phyloP scores from a whole-genome alignment of 2,797 vertebrate species.

The Orientallactaga sibirica region DNA sequence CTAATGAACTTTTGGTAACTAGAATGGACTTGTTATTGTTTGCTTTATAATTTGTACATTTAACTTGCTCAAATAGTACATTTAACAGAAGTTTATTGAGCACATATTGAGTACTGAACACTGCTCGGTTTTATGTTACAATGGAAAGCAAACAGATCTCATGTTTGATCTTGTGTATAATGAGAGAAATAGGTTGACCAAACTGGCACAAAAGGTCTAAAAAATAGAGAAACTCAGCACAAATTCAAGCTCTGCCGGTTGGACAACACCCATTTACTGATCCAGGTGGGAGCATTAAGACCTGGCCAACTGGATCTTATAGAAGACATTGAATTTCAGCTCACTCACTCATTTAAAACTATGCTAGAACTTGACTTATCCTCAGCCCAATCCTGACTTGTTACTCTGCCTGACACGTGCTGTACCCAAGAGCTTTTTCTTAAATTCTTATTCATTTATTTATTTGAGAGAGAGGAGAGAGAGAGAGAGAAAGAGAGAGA shows the following conservation, averaged over 20 bases:
- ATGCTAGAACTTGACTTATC: neutral
- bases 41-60: neutral
- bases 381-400: neutral
- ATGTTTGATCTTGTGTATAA: neutral
- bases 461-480: too few species aligned
- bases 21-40: neutral
- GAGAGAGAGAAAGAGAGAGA: too few species aligned
- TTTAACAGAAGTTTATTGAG: neutral
- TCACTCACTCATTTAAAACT: neutral
- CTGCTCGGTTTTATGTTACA: neutral
- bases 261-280: neutral
- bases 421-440: neutral
- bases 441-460: neutral
- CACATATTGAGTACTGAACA: fast-evolving
- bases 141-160: neutral
- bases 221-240: neutral
- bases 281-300: fast-evolving
- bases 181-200: neutral
- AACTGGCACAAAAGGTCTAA: neutral
- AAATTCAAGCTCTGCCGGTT: neutral
- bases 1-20: neutral
- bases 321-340: too few species aligned
- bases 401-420: neutral
- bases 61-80: neutral
- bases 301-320: neutral